These are phyloP conservation scores for Phrynocephalus vlangalii DNA, from an alignment of 2,797 vertebrate genomes.

Conservation along the genomic window DNA sequence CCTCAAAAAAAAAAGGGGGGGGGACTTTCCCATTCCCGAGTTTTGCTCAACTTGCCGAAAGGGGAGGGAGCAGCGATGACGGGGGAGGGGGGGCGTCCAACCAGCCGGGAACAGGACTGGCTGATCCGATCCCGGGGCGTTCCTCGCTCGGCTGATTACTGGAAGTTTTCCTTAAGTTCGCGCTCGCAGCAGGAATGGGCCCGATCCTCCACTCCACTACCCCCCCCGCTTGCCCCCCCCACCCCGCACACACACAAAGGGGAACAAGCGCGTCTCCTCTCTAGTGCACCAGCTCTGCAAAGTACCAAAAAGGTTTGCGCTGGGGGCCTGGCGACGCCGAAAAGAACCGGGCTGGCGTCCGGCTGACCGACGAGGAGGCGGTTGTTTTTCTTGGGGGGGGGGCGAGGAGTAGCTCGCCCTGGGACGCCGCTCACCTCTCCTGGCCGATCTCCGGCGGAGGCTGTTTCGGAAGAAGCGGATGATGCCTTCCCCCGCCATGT, in stretches of 20 bases:
- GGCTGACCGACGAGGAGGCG: fast-evolving
- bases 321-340: too few relatives aligned
- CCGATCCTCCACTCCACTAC: background rate
- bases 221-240: background rate
- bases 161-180: background rate
- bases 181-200: background rate
- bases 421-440: slow-evolving; percentile 15
- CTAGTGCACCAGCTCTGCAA: too few relatives aligned
- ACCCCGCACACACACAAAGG: too few relatives aligned
- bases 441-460: slow-evolving; percentile 34
- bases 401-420: background rate
- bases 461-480: slow-evolving; percentile 69
- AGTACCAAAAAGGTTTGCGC: too few relatives aligned
- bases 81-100: background rate
- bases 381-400: too few relatives aligned
- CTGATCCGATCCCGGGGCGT: background rate
- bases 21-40: slow-evolving; percentile 19
- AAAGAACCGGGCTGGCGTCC: background rate
- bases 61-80: background rate
- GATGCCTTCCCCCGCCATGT: slow-evolving; percentile 68
- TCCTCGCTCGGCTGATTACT: background rate
- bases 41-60: background rate
- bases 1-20: too few relatives aligned
- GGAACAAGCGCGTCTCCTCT: background rate
- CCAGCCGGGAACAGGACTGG: background rate